phyloP scores from a whole-genome alignment of 1,140 invertebrate species.

The Scaptomyza pallida region DNA sequence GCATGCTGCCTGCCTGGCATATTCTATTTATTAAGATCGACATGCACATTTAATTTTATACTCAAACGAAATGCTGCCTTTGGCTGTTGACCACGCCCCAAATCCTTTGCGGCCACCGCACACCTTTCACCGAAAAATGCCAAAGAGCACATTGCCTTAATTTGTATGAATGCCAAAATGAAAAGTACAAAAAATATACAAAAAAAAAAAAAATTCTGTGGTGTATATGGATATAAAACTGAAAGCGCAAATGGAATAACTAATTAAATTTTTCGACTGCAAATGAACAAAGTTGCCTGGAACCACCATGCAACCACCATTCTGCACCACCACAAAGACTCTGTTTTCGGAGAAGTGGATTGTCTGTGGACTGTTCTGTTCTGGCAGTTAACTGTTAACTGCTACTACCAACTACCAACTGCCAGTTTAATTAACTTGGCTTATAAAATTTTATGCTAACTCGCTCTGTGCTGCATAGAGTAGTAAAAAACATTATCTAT shows the following conservation, averaged over 20 bases:
- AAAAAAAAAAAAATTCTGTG: constrained; percentile 22
- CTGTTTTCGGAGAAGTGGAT: background rate
- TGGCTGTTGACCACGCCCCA: constrained; percentile 8
- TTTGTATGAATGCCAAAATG: constrained; percentile 40
- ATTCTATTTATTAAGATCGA: constrained; percentile 19
- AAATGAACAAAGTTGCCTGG: constrained; percentile 62
- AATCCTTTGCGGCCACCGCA: constrained; percentile 31
- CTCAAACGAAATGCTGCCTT: constrained; percentile 17
- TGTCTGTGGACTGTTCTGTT: constrained; percentile 11
- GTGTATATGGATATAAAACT: constrained; percentile 21
- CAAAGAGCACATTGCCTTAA: constrained; percentile 37
- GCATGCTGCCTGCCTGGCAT: background rate
- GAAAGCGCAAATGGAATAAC: constrained; percentile 73
- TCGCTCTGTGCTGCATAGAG: constrained; percentile 45
- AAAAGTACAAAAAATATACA: background rate
- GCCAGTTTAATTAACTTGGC: constrained; percentile 73
- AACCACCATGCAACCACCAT: too few relatives aligned
- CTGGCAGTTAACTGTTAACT: constrained; percentile 47
- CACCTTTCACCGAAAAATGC: constrained; percentile 25
- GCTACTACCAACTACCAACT: constrained; percentile 37
- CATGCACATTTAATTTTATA: constrained; percentile 21
- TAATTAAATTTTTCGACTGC: constrained; percentile 77
- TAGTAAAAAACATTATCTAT: constrained; percentile 64
- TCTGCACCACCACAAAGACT: constrained; percentile 27
- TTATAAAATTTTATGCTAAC: constrained; percentile 75